Conservation (phyloP, 2,888 invertebrate genomes). For the Idaea straminata region DNA sequence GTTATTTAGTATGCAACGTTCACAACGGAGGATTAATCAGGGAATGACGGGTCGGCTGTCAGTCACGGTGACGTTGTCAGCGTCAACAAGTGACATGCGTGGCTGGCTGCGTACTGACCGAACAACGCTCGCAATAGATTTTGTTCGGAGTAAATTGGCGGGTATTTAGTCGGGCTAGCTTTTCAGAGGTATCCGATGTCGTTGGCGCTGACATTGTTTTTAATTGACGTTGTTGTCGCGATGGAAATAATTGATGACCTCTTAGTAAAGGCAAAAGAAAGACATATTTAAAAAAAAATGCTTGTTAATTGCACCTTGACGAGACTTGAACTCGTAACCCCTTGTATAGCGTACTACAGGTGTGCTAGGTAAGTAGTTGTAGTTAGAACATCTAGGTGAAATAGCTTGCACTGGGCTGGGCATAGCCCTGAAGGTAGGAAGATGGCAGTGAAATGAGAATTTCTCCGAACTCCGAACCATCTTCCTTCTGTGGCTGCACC, state of each 20-base stretch:
- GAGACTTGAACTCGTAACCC: too few species aligned
- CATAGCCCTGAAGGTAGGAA: too few species aligned
- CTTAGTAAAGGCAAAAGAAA: neutral
- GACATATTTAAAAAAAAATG: too few species aligned
- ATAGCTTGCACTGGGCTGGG: too few species aligned
- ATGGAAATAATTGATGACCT: neutral
- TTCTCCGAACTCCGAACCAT: too few species aligned
- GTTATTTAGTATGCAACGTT: slow-evolving; percentile 26
- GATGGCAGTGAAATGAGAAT: too few species aligned
- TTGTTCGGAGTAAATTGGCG: neutral
- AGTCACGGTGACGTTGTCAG: slow-evolving; percentile 29
- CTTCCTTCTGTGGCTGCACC: too few species aligned
- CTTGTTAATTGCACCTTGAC: too few species aligned
- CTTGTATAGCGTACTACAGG: too few species aligned
- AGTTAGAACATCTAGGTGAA: too few species aligned
- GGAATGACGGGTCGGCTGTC: slow-evolving; percentile 25
- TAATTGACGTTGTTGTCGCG: neutral
- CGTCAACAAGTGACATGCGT: slow-evolving; percentile 17
- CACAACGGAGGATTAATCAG: slow-evolving; percentile 29
- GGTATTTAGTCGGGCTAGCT: neutral
- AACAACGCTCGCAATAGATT: neutral
- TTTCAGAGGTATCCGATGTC: neutral
- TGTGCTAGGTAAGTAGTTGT: too few species aligned
- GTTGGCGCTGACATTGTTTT: neutral
- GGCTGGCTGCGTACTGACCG: neutral